These are phyloP conservation scores for Dromiciops gliroides DNA, from an alignment of 2,113 vertebrate genomes.

Conservation along the genomic window DNA sequence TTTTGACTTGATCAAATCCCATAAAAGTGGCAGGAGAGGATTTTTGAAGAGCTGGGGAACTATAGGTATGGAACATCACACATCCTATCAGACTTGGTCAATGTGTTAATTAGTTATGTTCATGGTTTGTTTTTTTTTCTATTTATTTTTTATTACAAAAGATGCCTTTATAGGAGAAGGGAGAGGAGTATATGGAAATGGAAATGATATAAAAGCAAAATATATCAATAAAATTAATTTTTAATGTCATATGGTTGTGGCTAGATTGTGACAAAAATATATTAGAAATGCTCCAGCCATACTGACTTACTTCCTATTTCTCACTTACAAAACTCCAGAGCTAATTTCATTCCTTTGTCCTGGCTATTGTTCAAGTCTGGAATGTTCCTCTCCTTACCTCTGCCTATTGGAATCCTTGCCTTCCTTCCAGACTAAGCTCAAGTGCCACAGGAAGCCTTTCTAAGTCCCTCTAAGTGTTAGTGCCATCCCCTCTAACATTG, in stretches of 20 bases:
- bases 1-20: not conserved
- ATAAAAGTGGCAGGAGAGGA: not conserved
- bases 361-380: not conserved
- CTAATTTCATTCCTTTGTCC: not conserved
- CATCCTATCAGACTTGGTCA: not conserved
- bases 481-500: not conserved
- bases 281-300: not conserved
- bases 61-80: not conserved
- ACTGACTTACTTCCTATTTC: not conserved
- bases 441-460: not conserved
- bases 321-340: not conserved
- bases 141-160: not conserved
- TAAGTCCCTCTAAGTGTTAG: not conserved
- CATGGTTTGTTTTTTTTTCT: not conserved
- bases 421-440: not conserved
- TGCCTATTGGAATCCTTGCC: not conserved
- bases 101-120: not conserved
- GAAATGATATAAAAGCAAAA: not conserved
- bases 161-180: not conserved
- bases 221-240: not conserved
- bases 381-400: not conserved
- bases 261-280: not conserved
- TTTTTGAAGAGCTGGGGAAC: not conserved
- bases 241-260: not conserved
- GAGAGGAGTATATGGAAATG: not conserved